Evolutionary conservation across 2,888 invertebrate genomes (phyloP).

Genomic region (Exocentrus adspersus): DNA sequence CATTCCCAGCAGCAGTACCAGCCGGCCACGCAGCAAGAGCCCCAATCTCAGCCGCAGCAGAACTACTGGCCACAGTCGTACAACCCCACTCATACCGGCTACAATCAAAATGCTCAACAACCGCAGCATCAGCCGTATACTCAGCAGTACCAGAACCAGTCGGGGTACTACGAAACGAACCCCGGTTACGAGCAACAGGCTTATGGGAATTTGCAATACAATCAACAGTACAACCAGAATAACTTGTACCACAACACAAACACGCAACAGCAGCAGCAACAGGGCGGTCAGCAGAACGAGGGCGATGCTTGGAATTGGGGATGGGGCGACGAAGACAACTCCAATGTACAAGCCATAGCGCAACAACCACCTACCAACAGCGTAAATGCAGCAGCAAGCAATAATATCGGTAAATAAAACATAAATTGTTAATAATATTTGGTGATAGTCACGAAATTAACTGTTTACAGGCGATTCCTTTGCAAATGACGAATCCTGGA

Average conservation of each 20-base stretch:
- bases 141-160: slow-evolving; percentile 30
- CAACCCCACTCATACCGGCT: slow-evolving; percentile 36
- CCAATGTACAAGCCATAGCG: slow-evolving; percentile 57
- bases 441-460: slow-evolving; percentile 46
- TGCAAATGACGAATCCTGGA: slow-evolving; percentile 69
- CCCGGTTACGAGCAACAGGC: slow-evolving; percentile 38
- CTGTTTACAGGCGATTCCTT: slow-evolving; percentile 66
- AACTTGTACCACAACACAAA: slow-evolving; percentile 45
- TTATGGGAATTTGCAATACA: slow-evolving; percentile 51
- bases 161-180: slow-evolving; percentile 32
- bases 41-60: slow-evolving; percentile 49
- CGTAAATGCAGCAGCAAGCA: slow-evolving; percentile 29
- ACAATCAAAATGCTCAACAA: slow-evolving; percentile 37
- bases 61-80: slow-evolving; percentile 46
- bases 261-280: slow-evolving; percentile 56
- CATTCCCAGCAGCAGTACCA: slow-evolving; percentile 52
- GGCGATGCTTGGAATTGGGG: slow-evolving; percentile 69
- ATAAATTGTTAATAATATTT: too few relatives aligned
- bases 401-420: slow-evolving; percentile 35
- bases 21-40: slow-evolving; percentile 47
- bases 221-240: slow-evolving; percentile 48
- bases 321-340: slow-evolving; percentile 68
- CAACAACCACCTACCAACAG: slow-evolving; percentile 25
- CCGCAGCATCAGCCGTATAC: slow-evolving; percentile 29
- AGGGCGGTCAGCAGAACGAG: slow-evolving; percentile 51